Evolutionary conservation across 1,140 invertebrate species (phyloP).

Genomic region (Drosophila ohnishii): DNA sequence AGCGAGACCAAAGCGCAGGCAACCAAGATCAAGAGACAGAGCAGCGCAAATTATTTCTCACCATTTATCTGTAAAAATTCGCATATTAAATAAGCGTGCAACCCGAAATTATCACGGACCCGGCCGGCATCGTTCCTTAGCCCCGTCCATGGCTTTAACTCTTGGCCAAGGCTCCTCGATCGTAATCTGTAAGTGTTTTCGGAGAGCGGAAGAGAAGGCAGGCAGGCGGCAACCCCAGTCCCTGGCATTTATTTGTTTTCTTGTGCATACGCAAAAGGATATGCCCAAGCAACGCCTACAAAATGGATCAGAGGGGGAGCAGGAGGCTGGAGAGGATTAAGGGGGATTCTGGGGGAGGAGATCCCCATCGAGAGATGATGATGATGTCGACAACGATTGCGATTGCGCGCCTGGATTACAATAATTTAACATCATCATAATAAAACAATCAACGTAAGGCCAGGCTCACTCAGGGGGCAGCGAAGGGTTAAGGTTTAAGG

Average conservation of each 20-base stretch:
- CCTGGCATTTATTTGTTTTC: slow-evolving; percentile 74
- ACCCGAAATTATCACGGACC: slow-evolving; percentile 79
- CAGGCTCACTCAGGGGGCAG: slow-evolving; percentile 5
- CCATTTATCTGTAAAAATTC: slow-evolving; percentile 82
- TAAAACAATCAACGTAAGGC: slow-evolving; percentile 83
- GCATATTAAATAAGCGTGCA: slow-evolving; percentile 82
- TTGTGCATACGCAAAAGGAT: slow-evolving; percentile 78
- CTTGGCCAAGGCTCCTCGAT: slow-evolving; percentile 65
- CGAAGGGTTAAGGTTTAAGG: slow-evolving; percentile 9
- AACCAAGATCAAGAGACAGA: slow-evolving; percentile 50
- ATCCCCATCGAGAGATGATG: slow-evolving; percentile 56
- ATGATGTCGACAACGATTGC: slow-evolving; percentile 82
- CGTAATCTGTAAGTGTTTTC: slow-evolving; percentile 77
- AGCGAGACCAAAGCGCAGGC: slow-evolving; percentile 17
- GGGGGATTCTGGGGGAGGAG: slow-evolving; percentile 18
- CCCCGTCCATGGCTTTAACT: slow-evolving; percentile 15
- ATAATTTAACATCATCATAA: slow-evolving; percentile 83
- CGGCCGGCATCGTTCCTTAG: slow-evolving; percentile 63
- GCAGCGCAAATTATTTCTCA: slow-evolving; percentile 81
- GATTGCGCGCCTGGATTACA: slow-evolving; percentile 82
- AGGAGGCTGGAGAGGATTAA: background rate
- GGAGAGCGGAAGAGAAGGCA: slow-evolving; percentile 5
- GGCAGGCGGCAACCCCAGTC: background rate
- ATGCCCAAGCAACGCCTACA: slow-evolving; percentile 71
- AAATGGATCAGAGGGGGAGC: slow-evolving; percentile 2